phyloP scores from a whole-genome alignment of 2,113 vertebrate species.

The Ictidomys tridecemlineatus region DNA sequence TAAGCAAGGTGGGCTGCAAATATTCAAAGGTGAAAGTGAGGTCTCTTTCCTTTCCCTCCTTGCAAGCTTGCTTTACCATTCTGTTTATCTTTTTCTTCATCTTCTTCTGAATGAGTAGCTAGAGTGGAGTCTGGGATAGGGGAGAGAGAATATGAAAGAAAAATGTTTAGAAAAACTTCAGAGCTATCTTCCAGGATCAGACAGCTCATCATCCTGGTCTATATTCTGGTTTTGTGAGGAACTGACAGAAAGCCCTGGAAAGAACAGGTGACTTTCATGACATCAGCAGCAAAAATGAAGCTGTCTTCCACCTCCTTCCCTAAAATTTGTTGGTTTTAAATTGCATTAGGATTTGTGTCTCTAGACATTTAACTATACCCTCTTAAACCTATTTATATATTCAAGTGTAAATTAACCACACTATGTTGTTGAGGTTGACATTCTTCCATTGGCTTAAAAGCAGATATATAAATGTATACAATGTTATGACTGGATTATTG shows the following conservation, averaged over 20 bases:
- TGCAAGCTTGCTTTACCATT: neutral
- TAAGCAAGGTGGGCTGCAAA: neutral
- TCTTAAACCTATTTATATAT: constrained; percentile 25
- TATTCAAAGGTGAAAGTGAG: neutral
- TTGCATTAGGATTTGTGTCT: neutral
- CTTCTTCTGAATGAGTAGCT: neutral
- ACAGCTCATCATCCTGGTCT: neutral
- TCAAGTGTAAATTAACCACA: neutral
- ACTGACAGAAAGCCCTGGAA: neutral
- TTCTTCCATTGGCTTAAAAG: neutral
- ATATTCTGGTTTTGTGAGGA: neutral
- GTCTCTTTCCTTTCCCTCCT: neutral
- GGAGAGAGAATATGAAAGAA: neutral
- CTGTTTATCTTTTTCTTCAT: neutral
- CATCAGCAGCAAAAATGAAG: neutral
- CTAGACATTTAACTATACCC: neutral
- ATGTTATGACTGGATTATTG: constrained; percentile 23
- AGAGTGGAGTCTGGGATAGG: neutral
- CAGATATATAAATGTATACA: neutral
- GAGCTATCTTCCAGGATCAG: neutral
- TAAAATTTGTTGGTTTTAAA: constrained; percentile 6
- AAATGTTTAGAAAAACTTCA: neutral
- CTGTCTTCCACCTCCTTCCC: neutral
- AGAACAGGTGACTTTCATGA: neutral
- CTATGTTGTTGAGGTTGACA: neutral